Evolutionary conservation across 2,113 vertebrate species (phyloP).

Genomic region (Paedocypris sp.): DNA sequence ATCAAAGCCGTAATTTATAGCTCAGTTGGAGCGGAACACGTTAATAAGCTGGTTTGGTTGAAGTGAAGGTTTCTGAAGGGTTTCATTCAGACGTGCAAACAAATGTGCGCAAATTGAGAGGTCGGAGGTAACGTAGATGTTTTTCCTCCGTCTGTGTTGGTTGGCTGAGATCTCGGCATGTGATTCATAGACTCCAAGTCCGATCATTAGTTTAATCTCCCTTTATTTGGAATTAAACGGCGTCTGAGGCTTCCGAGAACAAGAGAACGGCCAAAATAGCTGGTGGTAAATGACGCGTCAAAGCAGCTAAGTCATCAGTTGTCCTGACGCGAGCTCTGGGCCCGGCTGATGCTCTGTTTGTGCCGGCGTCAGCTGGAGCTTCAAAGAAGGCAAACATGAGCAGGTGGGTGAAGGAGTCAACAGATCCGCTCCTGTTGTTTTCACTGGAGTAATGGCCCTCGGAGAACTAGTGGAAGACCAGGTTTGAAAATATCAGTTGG

Average conservation of each 20-base stretch:
- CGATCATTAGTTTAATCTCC: background rate
- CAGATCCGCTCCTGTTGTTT: background rate
- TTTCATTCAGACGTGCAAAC: background rate
- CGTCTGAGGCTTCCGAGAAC: slow-evolving; percentile 2
- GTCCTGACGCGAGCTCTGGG: background rate
- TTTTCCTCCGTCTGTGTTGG: background rate
- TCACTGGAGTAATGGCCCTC: background rate
- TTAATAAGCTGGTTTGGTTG: no score
- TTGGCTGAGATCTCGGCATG: slow-evolving; percentile 1
- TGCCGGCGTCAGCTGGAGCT: slow-evolving; percentile 13
- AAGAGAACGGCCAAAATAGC: slow-evolving; percentile 6
- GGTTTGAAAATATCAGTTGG: background rate
- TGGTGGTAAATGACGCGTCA: slow-evolving; percentile 15
- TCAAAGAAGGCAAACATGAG: slow-evolving; percentile 21
- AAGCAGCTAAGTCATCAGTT: slow-evolving; percentile 9
- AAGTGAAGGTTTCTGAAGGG: slow-evolving; percentile 17
- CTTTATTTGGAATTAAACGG: slow-evolving; percentile 1
- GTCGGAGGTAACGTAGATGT: slow-evolving; percentile 17
- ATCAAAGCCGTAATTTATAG: slow-evolving; percentile 25
- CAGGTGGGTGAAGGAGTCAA: slow-evolving; percentile 10
- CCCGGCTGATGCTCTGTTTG: background rate
- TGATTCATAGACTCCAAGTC: background rate
- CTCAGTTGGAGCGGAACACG: slow-evolving; percentile 25
- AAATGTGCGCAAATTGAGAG: slow-evolving; percentile 29
- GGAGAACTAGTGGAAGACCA: background rate